These are phyloP conservation scores for Xyliphius kryptos DNA, from an alignment of 2,113 vertebrate species.

Conservation along the genomic window DNA sequence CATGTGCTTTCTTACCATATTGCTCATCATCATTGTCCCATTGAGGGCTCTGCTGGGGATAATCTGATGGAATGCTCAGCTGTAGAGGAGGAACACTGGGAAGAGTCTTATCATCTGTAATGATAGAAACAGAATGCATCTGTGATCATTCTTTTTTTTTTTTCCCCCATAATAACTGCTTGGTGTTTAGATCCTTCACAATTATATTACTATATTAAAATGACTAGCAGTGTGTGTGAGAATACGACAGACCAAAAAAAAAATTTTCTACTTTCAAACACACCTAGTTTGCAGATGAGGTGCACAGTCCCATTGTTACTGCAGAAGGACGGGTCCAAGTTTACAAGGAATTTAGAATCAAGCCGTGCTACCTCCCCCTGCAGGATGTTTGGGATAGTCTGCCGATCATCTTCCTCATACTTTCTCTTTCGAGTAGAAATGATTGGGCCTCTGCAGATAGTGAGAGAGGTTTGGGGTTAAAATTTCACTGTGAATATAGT, in stretches of 20 bases:
- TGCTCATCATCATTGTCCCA: conserved; percentile 85
- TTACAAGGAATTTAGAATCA: conserved; percentile 88
- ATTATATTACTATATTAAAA: no score
- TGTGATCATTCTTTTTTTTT: no score
- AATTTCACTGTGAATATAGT: no score
- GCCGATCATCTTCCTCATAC: conserved; percentile 83
- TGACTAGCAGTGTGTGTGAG: no score
- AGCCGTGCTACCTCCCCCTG: conserved; percentile 94
- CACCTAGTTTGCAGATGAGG: conserved; percentile 92
- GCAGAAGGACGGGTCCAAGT: conserved; percentile 86
- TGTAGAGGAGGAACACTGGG: conserved; percentile 91
- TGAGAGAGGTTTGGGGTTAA: background rate
- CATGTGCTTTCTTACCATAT: conserved; percentile 89
- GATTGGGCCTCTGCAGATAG: conserved; percentile 64
- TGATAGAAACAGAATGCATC: background rate
- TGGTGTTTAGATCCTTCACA: no score
- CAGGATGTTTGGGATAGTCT: conserved; percentile 89
- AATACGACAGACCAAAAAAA: no score
- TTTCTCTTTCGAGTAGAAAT: conserved; percentile 77
- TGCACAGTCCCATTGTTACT: conserved; percentile 95
- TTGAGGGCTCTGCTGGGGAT: conserved; percentile 91
- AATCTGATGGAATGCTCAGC: conserved; percentile 91
- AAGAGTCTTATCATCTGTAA: conserved; percentile 96
- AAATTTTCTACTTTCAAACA: conserved; percentile 18
- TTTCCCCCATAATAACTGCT: no score